These are phyloP conservation scores for Lepetodrilus schrolli DNA, from an alignment of 2,888 invertebrate genomes.

Conservation along the genomic window DNA sequence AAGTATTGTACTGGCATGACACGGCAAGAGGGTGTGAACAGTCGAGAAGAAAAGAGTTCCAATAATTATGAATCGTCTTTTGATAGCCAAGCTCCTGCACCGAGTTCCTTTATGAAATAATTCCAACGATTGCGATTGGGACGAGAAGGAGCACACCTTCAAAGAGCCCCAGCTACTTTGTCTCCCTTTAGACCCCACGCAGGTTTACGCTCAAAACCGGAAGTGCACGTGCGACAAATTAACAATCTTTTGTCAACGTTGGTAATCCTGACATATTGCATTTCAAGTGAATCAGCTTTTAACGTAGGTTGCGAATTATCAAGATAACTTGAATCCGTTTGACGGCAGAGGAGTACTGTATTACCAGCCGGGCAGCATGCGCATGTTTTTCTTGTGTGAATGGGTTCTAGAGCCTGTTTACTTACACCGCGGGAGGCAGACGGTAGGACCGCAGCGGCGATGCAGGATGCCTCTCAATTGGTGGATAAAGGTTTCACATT, in stretches of 20 bases:
- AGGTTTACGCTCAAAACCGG: not conserved
- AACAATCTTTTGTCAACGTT: not conserved
- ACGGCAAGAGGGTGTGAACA: not conserved
- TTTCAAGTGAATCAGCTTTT: not conserved
- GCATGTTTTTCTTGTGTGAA: not conserved
- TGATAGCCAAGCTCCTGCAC: not conserved
- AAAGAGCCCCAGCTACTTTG: not conserved
- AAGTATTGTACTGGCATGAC: not conserved
- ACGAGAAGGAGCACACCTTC: not conserved
- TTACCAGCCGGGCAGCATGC: not conserved
- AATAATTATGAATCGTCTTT: not conserved
- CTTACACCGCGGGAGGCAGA: not conserved
- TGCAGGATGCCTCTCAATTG: not conserved
- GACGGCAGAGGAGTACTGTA: too few relatives aligned
- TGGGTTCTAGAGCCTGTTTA: not conserved
- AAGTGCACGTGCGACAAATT: not conserved
- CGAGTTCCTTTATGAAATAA: not conserved
- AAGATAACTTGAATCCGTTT: too few relatives aligned
- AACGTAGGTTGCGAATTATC: too few relatives aligned
- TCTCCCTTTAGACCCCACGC: not conserved
- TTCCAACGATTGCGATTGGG: not conserved
- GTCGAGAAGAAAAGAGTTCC: not conserved
- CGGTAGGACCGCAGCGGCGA: not conserved
- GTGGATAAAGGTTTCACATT: conserved; percentile 5
- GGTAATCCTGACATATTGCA: not conserved